These are phyloP conservation scores for Pycnomerus fuliginosus DNA, from an alignment of 2,888 invertebrate genomes.

Conservation along the genomic window DNA sequence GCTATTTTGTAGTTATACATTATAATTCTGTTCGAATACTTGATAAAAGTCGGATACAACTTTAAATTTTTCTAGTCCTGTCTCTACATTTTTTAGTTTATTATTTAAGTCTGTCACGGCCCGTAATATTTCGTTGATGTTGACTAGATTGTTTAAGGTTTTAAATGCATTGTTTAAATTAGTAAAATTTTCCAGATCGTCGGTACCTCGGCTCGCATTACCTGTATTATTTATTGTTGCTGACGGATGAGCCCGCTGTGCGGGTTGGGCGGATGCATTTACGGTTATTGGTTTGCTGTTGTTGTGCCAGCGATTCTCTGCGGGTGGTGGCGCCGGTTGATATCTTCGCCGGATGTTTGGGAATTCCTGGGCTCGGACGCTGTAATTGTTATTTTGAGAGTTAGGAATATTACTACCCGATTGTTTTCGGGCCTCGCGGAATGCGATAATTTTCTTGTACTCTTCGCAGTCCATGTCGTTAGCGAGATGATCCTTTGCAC, in stretches of 20 bases:
- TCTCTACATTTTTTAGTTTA: background rate
- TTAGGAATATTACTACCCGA: too few species aligned
- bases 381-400: too few species aligned
- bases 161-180: background rate
- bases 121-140: background rate
- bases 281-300: too few species aligned
- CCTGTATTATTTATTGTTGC: too few species aligned
- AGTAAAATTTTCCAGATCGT: background rate
- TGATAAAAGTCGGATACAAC: background rate
- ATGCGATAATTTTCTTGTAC: conserved; percentile 1
- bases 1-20: conserved; percentile 2
- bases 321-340: background rate
- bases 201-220: background rate
- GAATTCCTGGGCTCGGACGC: too few species aligned
- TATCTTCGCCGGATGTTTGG: too few species aligned
- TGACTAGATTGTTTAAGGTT: background rate
- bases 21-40: background rate
- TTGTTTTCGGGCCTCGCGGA: background rate
- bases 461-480: conserved; percentile 2
- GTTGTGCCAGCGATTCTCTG: background rate
- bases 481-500: background rate
- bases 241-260: too few species aligned
- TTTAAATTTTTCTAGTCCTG: background rate
- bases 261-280: too few species aligned
- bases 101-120: conserved; percentile 1